Percentiles rank a stretch among this genome's conserved stretches.
Conservation (phyloP, 2,888 invertebrate species). For the Drosophila paramelanica region DNA sequence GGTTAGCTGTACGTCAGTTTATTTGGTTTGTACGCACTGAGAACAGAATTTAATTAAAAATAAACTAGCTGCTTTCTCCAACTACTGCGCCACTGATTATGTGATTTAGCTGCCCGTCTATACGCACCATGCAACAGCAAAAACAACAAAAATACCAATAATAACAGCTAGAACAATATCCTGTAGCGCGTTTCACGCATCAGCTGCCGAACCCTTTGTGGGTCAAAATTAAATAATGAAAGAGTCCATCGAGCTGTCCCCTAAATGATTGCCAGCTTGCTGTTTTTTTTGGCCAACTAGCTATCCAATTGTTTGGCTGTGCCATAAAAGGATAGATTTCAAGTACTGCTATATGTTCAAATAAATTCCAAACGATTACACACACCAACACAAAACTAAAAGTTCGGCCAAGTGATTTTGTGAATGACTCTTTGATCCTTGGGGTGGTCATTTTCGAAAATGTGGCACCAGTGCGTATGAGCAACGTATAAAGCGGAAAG, state of each 20-base stretch:
- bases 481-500: slow-evolving; percentile 12
- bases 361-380: slow-evolving; percentile 18
- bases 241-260: slow-evolving; percentile 28
- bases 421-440: slow-evolving; percentile 19
- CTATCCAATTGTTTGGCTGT: slow-evolving; percentile 27
- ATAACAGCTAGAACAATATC: slow-evolving; percentile 7
- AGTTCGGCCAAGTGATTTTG: slow-evolving; percentile 12
- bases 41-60: slow-evolving; percentile 72
- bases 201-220: slow-evolving; percentile 43
- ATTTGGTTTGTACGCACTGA: slow-evolving; percentile 50
- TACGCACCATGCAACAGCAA: slow-evolving; percentile 13
- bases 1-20: slow-evolving; percentile 43
- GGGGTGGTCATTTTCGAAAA: slow-evolving; percentile 29
- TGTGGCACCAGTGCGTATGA: slow-evolving; percentile 13
- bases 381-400: slow-evolving; percentile 15
- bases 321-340: slow-evolving; percentile 35
- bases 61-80: slow-evolving; percentile 49
- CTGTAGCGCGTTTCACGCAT: slow-evolving; percentile 37
- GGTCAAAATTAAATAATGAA: slow-evolving; percentile 62
- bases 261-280: slow-evolving; percentile 49
- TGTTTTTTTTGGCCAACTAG: slow-evolving; percentile 12
- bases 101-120: slow-evolving; percentile 36
- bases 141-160: slow-evolving; percentile 17
- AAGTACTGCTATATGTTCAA: slow-evolving; percentile 1
- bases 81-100: slow-evolving; percentile 52